Base-by-base conservation (phyloP, 64 coral and sea anemone species). In the Actinia equina region DNA sequence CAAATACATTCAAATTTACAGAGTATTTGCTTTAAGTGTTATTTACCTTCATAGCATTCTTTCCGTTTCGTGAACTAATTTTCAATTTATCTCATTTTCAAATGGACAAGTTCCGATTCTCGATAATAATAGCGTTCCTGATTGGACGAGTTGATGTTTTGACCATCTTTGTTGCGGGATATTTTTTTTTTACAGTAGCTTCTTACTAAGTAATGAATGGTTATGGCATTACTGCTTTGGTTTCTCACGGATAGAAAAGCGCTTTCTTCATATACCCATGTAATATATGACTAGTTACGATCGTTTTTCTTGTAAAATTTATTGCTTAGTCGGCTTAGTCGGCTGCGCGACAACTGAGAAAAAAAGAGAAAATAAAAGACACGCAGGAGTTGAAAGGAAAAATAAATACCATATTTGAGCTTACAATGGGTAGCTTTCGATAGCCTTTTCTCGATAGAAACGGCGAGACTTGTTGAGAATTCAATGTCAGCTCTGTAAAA, bases 91-190 rank as follows among this genome's bases (percentile, higher is more conserved):
- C 69, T 30, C 12, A 16, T 27, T 27, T 27, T 41, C 0, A 74
- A 74, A 30, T 69, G 63, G 63, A 69, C 23, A 74, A 74, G 69
- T 74, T 74, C 69, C 69, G 69, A 74, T 74, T 74, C 69, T 30
- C 9, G 69, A 37, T 49, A 49, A 23, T n/a, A n/a, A 7, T 18
- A 74, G 2, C 23, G 14, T 41, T 74, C 25, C 25, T 74, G 69
- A 74, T 74, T 74, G 69, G 69, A 27, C 12, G 23, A 30, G 3
- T 74, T 11, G 23, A 37, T 74, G 4, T 26, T 74, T 9, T 74
- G 7, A 3, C 22, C 25, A 15, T 30, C 41, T 74, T 74, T 74
- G 69, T 74, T 3, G 69, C 69, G 25, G 69, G 69, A 74, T 74
- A 15, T 74, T 30, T 71, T 71, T 25, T 25, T 57, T 57, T 57